A percentile compares a stretch with the other conserved stretches of the same genome.
phyloP scores from a whole-genome alignment of 1,140 invertebrate species.

The Drosophila eugracilis region DNA sequence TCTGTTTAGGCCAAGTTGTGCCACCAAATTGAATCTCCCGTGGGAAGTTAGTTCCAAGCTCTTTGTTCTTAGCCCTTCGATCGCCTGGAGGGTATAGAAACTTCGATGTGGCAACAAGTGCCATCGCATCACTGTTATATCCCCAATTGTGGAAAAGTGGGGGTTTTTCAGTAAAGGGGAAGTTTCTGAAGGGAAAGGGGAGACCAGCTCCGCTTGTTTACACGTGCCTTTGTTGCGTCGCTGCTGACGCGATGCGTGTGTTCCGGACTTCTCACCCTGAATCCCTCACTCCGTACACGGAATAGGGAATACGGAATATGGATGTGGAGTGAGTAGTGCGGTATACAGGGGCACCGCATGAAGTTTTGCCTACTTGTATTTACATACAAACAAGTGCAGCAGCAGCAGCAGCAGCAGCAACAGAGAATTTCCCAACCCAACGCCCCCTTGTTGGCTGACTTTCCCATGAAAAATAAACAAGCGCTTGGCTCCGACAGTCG shows the following conservation, averaged over 20 bases:
- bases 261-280: constrained; percentile 34
- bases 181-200: constrained; percentile 3
- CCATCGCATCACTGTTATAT: constrained; percentile 57
- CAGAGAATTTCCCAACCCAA: constrained; percentile 15
- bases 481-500: constrained; percentile 70
- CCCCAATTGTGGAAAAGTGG: constrained; percentile 61
- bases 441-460: constrained; percentile 42
- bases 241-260: constrained; percentile 66
- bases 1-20: constrained; percentile 45
- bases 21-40: constrained; percentile 41
- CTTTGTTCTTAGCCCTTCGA: constrained; percentile 20
- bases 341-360: constrained; percentile 63
- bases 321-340: background rate
- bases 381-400: constrained; percentile 68
- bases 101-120: constrained; percentile 62
- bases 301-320: background rate
- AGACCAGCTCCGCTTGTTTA: constrained; percentile 70
- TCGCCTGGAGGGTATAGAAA: constrained; percentile 56
- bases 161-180: constrained; percentile 3
- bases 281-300: constrained; percentile 1
- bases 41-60: constrained; percentile 5
- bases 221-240: constrained; percentile 76
- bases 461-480: constrained; percentile 82
- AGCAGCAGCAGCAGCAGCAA: constrained; percentile 39
- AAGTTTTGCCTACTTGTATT: constrained; percentile 79